These are phyloP conservation scores for Paralichthys olivaceus DNA, from an alignment of 2,113 vertebrate species.

Conservation along the genomic window DNA sequence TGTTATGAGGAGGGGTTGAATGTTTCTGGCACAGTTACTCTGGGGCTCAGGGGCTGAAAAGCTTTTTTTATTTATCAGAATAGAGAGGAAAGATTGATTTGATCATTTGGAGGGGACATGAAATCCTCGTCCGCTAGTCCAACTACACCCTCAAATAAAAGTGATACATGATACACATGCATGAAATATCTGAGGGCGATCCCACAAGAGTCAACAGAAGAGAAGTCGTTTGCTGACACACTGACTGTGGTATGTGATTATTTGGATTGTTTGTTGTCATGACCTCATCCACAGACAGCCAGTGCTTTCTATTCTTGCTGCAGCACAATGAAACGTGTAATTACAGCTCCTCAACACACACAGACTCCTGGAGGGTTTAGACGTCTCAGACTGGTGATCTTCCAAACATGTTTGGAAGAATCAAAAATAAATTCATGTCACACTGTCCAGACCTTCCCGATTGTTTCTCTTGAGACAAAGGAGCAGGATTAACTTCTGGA, in stretches of 20 bases:
- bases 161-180: conserved; percentile 6
- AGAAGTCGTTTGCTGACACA: conserved; percentile 36
- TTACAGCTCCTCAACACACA: neutral
- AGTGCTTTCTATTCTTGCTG: neutral
- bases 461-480: neutral
- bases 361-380: neutral
- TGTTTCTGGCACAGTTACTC: no score
- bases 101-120: neutral
- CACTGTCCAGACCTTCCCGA: neutral
- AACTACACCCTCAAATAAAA: conserved; percentile 30
- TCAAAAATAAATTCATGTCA: neutral
- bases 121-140: neutral
- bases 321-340: conserved; percentile 2
- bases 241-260: conserved; percentile 47
- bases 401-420: neutral
- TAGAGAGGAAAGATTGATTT: no score
- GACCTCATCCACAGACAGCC: conserved; percentile 32
- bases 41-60: no score
- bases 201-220: neutral
- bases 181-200: neutral
- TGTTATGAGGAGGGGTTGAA: no score
- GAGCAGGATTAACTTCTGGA: neutral
- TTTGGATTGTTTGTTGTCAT: conserved; percentile 23
- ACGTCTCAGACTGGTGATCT: neutral
- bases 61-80: no score